phyloP scores from a whole-genome alignment of 2,113 vertebrate genomes.

The Naja naja region DNA sequence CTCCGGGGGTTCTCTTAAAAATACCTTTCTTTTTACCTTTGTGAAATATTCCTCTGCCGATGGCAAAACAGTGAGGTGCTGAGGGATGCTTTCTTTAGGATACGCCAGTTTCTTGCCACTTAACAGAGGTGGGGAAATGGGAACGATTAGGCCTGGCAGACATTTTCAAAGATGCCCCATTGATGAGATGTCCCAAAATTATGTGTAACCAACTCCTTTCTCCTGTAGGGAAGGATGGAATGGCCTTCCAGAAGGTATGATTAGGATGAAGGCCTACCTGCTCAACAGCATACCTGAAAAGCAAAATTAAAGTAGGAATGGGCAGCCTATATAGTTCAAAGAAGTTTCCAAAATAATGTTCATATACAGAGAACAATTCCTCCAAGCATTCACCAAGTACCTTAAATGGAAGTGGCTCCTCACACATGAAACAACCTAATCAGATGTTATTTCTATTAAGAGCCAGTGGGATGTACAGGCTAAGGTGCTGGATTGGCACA shows the following conservation, averaged over 20 bases:
- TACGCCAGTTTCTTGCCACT: neutral
- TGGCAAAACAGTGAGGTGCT: neutral
- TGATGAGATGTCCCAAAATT: neutral
- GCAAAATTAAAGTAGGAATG: neutral
- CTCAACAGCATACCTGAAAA: neutral
- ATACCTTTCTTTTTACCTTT: neutral
- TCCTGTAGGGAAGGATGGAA: neutral
- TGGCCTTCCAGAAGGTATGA: neutral
- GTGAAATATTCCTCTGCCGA: neutral
- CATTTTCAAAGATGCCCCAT: slow-evolving; percentile 7
- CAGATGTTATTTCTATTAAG: neutral
- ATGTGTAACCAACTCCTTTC: neutral
- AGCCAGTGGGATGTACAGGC: neutral
- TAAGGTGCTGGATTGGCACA: neutral
- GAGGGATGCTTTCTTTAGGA: neutral
- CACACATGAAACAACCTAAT: neutral
- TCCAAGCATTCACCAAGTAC: neutral
- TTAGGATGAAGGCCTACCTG: neutral
- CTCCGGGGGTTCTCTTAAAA: neutral
- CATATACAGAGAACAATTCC: too few species aligned
- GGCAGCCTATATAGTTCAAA: neutral
- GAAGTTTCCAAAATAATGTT: neutral
- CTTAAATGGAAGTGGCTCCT: neutral
- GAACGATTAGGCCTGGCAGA: neutral
- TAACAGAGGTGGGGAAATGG: neutral